Evolutionary conservation across 2,113 vertebrate genomes (phyloP).

Genomic region (Oxygymnocypris stewartii): DNA sequence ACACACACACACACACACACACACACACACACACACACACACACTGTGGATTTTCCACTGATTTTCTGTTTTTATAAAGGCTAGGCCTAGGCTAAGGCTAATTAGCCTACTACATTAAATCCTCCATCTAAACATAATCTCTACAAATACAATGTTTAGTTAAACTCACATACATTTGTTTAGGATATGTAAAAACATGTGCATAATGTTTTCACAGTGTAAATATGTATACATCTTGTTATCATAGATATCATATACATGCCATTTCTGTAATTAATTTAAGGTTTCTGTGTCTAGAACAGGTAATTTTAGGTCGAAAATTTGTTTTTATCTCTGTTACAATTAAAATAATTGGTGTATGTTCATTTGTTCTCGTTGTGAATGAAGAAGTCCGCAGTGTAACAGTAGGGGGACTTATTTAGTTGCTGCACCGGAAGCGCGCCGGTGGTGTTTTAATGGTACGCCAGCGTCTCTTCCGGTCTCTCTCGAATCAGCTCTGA

Average conservation of each 20-base stretch:
- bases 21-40: too few species aligned
- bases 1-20: too few species aligned
- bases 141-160: background rate
- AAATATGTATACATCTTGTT: background rate
- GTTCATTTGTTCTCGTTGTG: background rate
- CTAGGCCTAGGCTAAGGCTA: background rate
- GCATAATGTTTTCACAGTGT: background rate
- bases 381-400: background rate
- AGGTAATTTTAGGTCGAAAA: background rate
- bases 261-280: background rate
- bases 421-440: slow-evolving; percentile 66
- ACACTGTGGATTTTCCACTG: too few species aligned
- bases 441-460: slow-evolving; percentile 64
- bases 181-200: background rate
- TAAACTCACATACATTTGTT: too few species aligned
- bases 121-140: background rate
- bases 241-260: background rate
- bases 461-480: slow-evolving; percentile 62
- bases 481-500: slow-evolving; percentile 79
- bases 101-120: background rate
- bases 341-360: background rate
- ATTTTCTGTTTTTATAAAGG: too few species aligned
- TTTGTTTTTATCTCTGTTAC: background rate
- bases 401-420: slow-evolving; percentile 47
- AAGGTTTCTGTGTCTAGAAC: background rate